Evolutionary conservation across 2,113 vertebrate genomes (phyloP).

Genomic region (Phalacrocorax brasilianus): DNA sequence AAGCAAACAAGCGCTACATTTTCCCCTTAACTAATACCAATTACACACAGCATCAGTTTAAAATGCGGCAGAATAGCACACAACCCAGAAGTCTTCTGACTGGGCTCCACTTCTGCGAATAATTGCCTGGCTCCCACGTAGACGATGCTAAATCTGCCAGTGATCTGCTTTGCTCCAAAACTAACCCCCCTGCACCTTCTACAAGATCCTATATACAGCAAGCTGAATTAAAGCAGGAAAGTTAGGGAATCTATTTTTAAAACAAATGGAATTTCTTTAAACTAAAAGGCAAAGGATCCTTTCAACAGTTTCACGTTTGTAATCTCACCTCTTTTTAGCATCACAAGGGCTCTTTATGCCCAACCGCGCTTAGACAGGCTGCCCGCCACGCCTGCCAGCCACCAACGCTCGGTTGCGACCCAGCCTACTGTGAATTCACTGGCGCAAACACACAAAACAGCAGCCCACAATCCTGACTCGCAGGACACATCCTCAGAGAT

Average conservation of each 20-base stretch:
- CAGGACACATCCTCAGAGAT: background rate
- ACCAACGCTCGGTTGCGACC: conserved; percentile 43
- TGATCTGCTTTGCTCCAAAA: background rate
- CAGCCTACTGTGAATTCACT: conserved; percentile 61
- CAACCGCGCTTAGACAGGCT: conserved; percentile 34
- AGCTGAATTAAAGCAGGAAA: background rate
- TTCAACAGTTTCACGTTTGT: background rate
- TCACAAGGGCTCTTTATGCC: conserved; percentile 37
- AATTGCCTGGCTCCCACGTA: background rate
- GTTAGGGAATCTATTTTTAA: background rate
- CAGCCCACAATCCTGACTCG: background rate
- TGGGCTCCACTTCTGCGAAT: background rate
- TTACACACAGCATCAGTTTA: background rate
- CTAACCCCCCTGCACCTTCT: background rate
- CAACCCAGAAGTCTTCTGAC: conserved; percentile 8
- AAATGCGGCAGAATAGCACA: background rate
- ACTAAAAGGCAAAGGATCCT: background rate
- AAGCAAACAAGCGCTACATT: background rate
- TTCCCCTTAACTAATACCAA: background rate
- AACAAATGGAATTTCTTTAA: background rate
- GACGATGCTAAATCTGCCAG: background rate
- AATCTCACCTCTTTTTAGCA: background rate
- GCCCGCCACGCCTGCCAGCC: conserved; percentile 58
- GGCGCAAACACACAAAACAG: background rate
- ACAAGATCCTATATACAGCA: background rate